Percentiles rank a stretch among this genome's conserved stretches.
phyloP scores from a whole-genome alignment of 2,888 invertebrate species.

The Bembecia ichneumoniformis region DNA sequence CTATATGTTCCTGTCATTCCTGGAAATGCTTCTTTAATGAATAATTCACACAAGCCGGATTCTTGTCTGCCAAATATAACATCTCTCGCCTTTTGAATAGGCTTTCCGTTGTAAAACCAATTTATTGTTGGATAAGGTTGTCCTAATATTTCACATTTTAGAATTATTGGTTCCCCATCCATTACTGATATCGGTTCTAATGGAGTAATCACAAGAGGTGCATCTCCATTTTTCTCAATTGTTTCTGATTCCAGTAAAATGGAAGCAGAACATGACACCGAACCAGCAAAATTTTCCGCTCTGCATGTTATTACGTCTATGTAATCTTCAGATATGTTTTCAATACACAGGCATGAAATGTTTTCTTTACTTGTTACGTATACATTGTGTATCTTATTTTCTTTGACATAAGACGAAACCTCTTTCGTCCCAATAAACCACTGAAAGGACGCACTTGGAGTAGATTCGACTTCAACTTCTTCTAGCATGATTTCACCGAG shows the following conservation, averaged over 20 bases:
- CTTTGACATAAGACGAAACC: constrained; percentile 65
- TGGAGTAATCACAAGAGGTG: constrained; percentile 83
- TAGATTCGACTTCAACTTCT: constrained; percentile 82
- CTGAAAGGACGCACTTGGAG: constrained; percentile 86
- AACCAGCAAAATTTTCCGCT: constrained; percentile 91
- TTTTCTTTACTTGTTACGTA: constrained; percentile 81
- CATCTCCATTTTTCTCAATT: constrained; percentile 37
- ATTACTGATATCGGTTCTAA: constrained; percentile 83
- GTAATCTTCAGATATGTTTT: constrained; percentile 78
- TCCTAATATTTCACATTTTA: constrained; percentile 81
- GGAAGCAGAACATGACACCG: constrained; percentile 87
- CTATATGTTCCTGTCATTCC: constrained; percentile 92
- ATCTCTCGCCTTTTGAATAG: constrained; percentile 83
- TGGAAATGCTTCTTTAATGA: constrained; percentile 89
- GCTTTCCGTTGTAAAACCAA: constrained; percentile 84
- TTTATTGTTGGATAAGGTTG: constrained; percentile 84
- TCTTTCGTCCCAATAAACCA: constrained; percentile 87
- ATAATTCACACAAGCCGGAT: constrained; percentile 84
- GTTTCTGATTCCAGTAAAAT: constrained; percentile 73
- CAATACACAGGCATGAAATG: constrained; percentile 83
- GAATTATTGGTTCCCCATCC: constrained; percentile 89
- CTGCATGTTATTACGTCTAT: constrained; percentile 87
- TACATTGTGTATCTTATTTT: constrained; percentile 77
- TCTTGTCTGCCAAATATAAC: constrained; percentile 80
- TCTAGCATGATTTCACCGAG: constrained; percentile 84